Conservation (phyloP, 2,797 vertebrate species). For the Enteromius unitaeniatus region DNA sequence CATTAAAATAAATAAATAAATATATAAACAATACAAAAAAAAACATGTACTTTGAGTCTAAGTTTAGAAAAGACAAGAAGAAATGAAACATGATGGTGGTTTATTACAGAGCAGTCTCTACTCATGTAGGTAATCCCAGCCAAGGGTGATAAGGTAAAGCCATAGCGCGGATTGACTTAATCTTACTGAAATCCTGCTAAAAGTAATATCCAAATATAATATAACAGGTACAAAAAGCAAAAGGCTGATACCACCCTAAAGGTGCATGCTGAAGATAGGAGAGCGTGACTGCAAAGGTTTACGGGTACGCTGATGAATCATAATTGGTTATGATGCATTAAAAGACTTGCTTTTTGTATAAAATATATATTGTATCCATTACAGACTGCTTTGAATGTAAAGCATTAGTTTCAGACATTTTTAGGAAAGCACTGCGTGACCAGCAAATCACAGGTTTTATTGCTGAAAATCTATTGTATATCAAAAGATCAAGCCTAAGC, state of each 20-base stretch:
- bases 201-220: constrained; percentile 79
- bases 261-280: constrained; percentile 74
- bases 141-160: constrained; percentile 68
- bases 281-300: constrained; percentile 36
- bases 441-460: neutral
- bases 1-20: neutral
- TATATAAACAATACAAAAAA: no score
- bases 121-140: constrained; percentile 66
- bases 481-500: constrained; percentile 9
- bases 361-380: neutral
- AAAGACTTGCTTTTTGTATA: neutral
- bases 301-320: constrained; percentile 25
- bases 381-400: neutral
- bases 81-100: constrained; percentile 57
- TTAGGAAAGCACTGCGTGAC: neutral
- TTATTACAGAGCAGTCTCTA: constrained; percentile 65
- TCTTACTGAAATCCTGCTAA: constrained; percentile 75
- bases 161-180: constrained; percentile 74
- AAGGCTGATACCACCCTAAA: constrained; percentile 72
- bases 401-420: constrained; percentile 1
- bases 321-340: constrained; percentile 7
- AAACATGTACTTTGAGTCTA: neutral
- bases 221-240: constrained; percentile 71
- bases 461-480: neutral
- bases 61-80: neutral